These are phyloP conservation scores for Conomelus anceps DNA, from an alignment of 2,888 invertebrate genomes.

Conservation along the genomic window DNA sequence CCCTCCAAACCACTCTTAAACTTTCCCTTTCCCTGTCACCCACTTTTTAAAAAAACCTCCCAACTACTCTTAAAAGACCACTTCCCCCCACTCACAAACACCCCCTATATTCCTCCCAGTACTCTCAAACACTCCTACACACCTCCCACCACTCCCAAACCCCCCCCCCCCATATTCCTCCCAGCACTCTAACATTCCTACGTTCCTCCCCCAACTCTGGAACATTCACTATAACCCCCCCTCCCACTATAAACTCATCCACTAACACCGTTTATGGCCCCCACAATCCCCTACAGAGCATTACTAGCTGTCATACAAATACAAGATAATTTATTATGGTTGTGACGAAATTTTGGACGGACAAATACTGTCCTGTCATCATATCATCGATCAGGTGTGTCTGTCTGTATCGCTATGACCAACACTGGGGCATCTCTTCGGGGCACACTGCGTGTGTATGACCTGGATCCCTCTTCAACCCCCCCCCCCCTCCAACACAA, in stretches of 20 bases:
- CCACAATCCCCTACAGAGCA: background rate
- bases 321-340: background rate
- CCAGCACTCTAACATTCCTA: no score
- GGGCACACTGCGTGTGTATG: no score
- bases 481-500: no score
- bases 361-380: background rate
- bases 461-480: no score
- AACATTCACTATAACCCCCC: no score
- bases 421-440: no score
- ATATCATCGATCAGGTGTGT: background rate
- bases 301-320: background rate
- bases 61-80: no score
- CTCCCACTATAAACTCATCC: background rate
- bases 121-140: no score
- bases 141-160: background rate
- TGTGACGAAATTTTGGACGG: background rate
- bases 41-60: no score
- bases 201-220: background rate
- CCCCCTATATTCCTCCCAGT: no score
- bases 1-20: no score
- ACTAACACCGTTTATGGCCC: background rate
- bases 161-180: background rate
- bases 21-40: no score
- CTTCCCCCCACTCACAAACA: background rate
- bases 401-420: background rate